phyloP scores from a whole-genome alignment of 2,113 vertebrate genomes.

The Tringa solitaria region DNA sequence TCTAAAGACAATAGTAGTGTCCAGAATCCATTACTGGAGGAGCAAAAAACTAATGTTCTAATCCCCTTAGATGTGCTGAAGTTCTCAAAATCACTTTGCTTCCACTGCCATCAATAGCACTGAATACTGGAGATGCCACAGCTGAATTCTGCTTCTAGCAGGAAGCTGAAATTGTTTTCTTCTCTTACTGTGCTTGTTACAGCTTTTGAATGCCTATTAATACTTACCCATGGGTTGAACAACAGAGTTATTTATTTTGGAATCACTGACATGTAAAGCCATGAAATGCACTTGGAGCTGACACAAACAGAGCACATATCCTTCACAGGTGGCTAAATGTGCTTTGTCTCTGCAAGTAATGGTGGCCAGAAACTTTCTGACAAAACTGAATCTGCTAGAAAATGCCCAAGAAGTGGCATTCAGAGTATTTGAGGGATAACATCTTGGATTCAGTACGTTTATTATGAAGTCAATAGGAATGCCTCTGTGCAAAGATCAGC shows the following conservation, averaged over 20 bases:
- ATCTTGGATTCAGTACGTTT: neutral
- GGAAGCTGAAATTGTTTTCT: neutral
- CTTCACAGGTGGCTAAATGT: neutral
- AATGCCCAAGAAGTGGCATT: neutral
- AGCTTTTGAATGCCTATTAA: neutral
- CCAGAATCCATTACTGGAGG: neutral
- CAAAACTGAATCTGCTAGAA: neutral
- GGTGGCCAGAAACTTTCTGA: neutral
- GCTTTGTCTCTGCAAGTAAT: neutral
- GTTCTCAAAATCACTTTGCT: neutral
- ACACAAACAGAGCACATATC: neutral
- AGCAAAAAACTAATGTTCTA: neutral
- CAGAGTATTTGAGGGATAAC: neutral
- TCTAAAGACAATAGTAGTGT: neutral
- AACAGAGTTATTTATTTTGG: neutral
- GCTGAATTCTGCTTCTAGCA: neutral
- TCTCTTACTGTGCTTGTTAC: neutral
- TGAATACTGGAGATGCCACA: neutral
- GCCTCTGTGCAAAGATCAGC: neutral
- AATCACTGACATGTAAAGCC: neutral
- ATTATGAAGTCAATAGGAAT: neutral
- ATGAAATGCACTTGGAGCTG: neutral
- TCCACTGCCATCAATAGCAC: neutral
- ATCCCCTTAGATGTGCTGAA: neutral
- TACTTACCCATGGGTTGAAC: neutral